These are phyloP conservation scores for Conopomorpha cramerella DNA, from an alignment of 1,140 invertebrate genomes.

Conservation along the genomic window DNA sequence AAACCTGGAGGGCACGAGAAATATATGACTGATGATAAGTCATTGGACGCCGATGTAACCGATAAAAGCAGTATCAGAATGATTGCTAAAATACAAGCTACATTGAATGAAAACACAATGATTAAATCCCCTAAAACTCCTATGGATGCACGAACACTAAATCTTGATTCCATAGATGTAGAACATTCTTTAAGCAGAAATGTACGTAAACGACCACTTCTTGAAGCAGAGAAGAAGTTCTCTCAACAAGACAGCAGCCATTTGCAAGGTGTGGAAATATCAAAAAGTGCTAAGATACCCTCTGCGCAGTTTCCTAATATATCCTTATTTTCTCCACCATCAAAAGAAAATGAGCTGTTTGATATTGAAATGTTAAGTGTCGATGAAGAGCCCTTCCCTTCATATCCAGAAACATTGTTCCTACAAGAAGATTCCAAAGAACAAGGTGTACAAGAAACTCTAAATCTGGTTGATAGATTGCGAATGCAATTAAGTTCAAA, in stretches of 20 bases:
- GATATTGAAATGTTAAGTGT: conserved; percentile 70
- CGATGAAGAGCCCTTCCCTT: conserved; percentile 68
- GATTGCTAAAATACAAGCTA: conserved; percentile 53
- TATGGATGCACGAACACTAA: conserved; percentile 40
- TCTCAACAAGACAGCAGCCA: conserved; percentile 42
- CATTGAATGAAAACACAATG: conserved; percentile 50
- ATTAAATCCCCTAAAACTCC: conserved; percentile 51
- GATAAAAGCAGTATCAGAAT: conserved; percentile 47
- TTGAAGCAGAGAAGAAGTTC: conserved; percentile 56
- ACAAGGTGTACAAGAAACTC: conserved; percentile 71
- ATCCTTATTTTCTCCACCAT: conserved; percentile 74
- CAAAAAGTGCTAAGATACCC: conserved; percentile 47
- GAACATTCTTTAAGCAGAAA: conserved; percentile 29
- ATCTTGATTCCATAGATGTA: conserved; percentile 30
- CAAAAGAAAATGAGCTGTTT: conserved; percentile 69
- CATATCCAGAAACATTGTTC: conserved; percentile 67
- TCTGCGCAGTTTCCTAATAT: conserved; percentile 46
- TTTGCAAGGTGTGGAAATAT: conserved; percentile 44
- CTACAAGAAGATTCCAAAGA: conserved; percentile 78
- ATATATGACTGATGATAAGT: conserved; percentile 52
- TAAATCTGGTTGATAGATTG: conserved; percentile 79
- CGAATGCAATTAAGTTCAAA: conserved; percentile 60
- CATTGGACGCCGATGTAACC: conserved; percentile 33
- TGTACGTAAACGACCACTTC: conserved; percentile 21
- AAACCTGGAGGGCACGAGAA: conserved; percentile 42